Conservation (phyloP, 2,888 invertebrate species). For the Chloromyia formosa region DNA sequence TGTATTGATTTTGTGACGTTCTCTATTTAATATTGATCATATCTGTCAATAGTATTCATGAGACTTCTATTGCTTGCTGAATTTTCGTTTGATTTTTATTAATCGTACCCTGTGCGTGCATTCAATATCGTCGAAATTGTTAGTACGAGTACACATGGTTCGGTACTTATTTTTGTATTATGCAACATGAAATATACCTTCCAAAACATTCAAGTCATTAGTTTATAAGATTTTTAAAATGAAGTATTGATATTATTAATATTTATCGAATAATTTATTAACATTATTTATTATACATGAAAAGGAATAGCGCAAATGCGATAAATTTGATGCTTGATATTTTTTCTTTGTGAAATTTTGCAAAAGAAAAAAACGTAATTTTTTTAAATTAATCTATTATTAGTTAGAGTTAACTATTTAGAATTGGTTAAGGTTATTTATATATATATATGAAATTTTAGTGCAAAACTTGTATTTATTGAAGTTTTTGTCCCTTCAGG, state of each 20-base stretch:
- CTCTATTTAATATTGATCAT: too few species aligned
- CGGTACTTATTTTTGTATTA: neutral
- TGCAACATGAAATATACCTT: conserved; percentile 27
- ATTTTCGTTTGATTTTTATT: too few species aligned
- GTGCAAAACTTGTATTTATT: conserved; percentile 29
- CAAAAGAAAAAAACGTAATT: neutral
- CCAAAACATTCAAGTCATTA: conserved; percentile 42
- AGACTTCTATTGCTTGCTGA: too few species aligned
- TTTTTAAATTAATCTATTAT: conserved; percentile 21
- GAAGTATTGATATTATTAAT: conserved; percentile 4
- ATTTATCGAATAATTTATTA: conserved; percentile 22
- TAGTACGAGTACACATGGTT: too few species aligned
- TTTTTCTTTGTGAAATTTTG: neutral
- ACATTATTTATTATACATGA: neutral
- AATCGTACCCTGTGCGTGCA: too few species aligned
- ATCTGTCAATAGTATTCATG: too few species aligned
- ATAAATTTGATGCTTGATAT: neutral
- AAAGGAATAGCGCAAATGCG: too few species aligned
- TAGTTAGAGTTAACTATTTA: conserved; percentile 33
- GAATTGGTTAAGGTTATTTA: conserved; percentile 28
- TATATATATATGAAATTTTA: conserved; percentile 29
- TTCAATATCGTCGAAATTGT: too few species aligned
- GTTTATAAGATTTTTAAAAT: conserved; percentile 21
- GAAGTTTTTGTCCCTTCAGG: conserved; percentile 14
- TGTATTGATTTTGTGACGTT: too few species aligned